Percentiles rank a stretch among this genome's conserved stretches.
Conservation (phyloP, 1,140 invertebrate genomes). For the Trichomalopsis sarcophagae region DNA sequence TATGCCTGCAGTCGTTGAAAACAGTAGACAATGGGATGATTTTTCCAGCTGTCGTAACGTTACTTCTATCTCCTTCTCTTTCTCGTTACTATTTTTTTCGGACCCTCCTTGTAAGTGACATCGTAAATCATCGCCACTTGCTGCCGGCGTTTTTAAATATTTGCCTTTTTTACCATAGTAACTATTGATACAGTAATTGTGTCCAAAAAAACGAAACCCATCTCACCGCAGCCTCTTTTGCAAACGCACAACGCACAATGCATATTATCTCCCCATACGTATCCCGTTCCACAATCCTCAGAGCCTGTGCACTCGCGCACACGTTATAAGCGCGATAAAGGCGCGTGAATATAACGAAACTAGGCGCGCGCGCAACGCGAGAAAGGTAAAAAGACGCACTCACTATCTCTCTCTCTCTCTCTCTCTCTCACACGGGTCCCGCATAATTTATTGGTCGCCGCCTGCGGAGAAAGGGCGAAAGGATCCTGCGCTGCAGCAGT, state of each 20-base stretch:
- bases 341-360: background rate
- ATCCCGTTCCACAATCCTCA: background rate
- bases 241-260: background rate
- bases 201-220: background rate
- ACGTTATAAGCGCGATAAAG: conserved; percentile 2
- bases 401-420: background rate
- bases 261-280: background rate
- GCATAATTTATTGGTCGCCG: conserved; percentile 49
- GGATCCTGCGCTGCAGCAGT: conserved; percentile 20
- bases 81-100: background rate
- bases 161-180: background rate
- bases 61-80: background rate
- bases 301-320: background rate
- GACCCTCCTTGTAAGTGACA: background rate
- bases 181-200: no score
- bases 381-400: conserved; percentile 34
- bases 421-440: background rate
- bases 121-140: conserved; percentile 27
- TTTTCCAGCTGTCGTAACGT: conserved; percentile 28
- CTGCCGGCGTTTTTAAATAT: background rate
- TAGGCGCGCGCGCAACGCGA: conserved; percentile 25
- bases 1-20: background rate
- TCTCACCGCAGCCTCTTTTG: background rate
- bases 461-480: conserved; percentile 38
- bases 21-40: conserved; percentile 35